These are phyloP conservation scores for Allobates femoralis DNA, from an alignment of 2,797 vertebrate genomes.

Conservation along the genomic window DNA sequence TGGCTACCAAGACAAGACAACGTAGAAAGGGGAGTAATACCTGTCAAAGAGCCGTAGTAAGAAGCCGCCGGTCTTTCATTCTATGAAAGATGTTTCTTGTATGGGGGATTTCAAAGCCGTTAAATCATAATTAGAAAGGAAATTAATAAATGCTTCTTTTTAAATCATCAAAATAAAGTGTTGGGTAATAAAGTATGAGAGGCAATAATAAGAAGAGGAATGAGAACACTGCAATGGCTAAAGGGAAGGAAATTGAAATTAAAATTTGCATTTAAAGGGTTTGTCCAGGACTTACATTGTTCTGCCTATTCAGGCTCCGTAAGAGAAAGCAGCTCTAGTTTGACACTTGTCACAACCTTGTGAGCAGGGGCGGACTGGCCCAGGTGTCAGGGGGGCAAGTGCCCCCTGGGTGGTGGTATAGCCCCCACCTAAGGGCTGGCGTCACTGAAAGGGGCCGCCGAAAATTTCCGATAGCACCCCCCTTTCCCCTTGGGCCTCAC, in stretches of 20 bases:
- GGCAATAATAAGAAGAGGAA: background rate
- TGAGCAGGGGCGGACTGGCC: no score
- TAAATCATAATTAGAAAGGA: background rate
- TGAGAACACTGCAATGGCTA: no score
- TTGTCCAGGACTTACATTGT: no score
- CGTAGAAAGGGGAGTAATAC: background rate
- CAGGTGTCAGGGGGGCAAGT: no score
- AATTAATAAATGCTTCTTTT: background rate
- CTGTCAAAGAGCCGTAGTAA: background rate
- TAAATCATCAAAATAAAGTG: background rate
- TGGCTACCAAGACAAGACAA: background rate
- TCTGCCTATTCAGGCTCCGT: no score
- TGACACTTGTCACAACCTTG: no score
- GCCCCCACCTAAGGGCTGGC: no score
- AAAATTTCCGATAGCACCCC: no score
- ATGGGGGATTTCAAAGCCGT: background rate
- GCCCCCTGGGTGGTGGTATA: no score
- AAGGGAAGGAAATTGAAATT: background rate
- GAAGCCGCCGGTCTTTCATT: background rate
- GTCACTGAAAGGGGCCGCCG: no score
- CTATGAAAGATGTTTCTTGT: background rate
- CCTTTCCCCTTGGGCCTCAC: no score
- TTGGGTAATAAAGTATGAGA: background rate
- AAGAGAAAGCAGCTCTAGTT: no score
- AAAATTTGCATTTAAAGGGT: background rate